Base-by-base conservation (phyloP, 1,140 invertebrate genomes). In the Drosophila funebris region DNA sequence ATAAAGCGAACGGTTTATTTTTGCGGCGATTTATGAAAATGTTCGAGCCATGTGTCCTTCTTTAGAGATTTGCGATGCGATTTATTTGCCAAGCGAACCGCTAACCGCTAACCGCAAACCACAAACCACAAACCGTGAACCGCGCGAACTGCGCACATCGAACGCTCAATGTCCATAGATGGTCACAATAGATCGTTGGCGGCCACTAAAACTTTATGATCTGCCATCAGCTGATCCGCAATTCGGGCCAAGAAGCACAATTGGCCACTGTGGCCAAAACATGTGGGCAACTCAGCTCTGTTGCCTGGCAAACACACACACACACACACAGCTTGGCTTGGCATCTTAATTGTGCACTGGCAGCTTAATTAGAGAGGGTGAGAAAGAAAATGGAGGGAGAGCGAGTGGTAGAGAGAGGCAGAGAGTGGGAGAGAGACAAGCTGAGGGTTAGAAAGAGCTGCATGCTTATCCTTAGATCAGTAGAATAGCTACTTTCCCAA, bases 11-110 rank as follows among this genome's bases (percentile, higher is more conserved):
- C 52, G 27, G 78, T 48, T 64, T 54, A 52, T 60, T 37, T 6
- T 37, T 16, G 39, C 46, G 16, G 62, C 44, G 72, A 85, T 85
- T 85, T 85, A 85, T 85, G 81, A 85, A 85, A 85, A 81, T 85
- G 82, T 81, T 72, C 73, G 60, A 18, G 52, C 78, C 63, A 60
- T 66, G 71, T 77, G 80, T 80, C 77, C 72, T 78, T 76, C 79
- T 54, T 81, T 74, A 79, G 58, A 71, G 46, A 46, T 69, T 71
- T 48, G 60, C 75, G 27, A 61, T 70, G 84, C 73, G 82, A 87
- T 85, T 88, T 88, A 87, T 87, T 87, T 87, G n/a, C 41, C n/a
- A 8, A 29, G 53, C 8, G 4, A 24, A 81, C 80, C 61, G 77
- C 72, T 48, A 54, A 22, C 18, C 43, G 22, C n/a, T n/a, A n/a